Evolutionary conservation across 2,888 invertebrate genomes (phyloP), one percentile per base, ranked within the genome.

Genomic region (Eucriotettix oculatus): DNA sequence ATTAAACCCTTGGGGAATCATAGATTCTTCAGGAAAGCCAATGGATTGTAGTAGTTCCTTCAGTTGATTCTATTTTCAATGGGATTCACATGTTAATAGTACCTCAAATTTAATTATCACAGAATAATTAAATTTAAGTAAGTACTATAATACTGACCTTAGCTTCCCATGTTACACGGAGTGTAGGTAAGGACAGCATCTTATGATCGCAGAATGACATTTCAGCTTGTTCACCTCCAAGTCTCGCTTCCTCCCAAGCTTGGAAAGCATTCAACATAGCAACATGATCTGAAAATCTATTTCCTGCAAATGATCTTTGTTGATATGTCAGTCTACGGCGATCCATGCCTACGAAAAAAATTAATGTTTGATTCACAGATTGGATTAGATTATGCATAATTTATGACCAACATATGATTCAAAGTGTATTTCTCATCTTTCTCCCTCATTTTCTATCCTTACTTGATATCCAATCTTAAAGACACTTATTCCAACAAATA

Each of bases 221-320:
- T 71, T 95, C 96, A 0, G 86, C 85, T 56, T 74, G 68, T 62
- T 80, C 80, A 12, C 79, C 78, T 48, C 71, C 69, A 62, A 72
- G 69, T 66, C 75, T 71, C 10, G 77, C 76, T 52, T 77, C 76
- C 64, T 77, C 77, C 79, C 80, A 83, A 52, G 74, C 72, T 75
- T 95, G 90, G 70, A 90, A 93, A 10, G 91, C 96, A 66, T 91
- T 90, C 40, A 98, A 76, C 85, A 96, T 86, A 9, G 97, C 96
- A 16, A 97, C 86, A 71, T 98, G 98, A 74, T 99, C 99, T 9
- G 95, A 95, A 68, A 84, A 88, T 56, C 93, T 78, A 59, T 84
- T 85, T 0, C 96, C 97, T 5, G 90, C 87, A 64, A 98, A 79
- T 42, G 86, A 86, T 61, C 89, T 83, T 73, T 98, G 97, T 66